Base-by-base conservation (phyloP, 2,797 vertebrate species). In the Microctenopoma steveboyesi region DNA sequence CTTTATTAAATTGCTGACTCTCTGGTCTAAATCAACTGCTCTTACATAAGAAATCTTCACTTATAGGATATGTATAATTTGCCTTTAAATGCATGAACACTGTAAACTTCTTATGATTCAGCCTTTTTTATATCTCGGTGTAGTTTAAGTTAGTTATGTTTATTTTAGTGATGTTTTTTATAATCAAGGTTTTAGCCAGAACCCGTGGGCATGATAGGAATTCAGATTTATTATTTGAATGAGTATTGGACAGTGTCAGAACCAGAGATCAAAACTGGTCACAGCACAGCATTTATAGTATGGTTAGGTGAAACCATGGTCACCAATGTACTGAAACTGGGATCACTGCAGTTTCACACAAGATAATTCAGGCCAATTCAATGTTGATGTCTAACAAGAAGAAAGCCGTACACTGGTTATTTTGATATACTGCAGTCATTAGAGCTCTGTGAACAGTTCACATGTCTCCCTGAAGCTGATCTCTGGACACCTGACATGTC, bases 71-170 rank as follows among this genome's bases (percentile, higher is more conserved):
- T 35, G 7, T 33, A 33, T 5, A 9, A 35, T 35, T 35, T 35
- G 33, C 33, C 33, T 9, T 35, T 35, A 35, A 35, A 35, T 35
- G 7, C 7, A 35, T 35, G 7, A 35, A 35, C 7, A 35, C 33
- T 35, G 33, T 35, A 35, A 8, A 35, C 33, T 35, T 25, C 2
- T 53, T 35, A n/a, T 10, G 30, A n/a, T 11, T 43, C 39, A 16
- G 15, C 7, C 13, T 8, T 15, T 16, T n/a, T 43, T 62, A 54
- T 33, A 40, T 40, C n/a, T 13, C 43, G 40, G n/a, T 22, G 12
- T 61, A 30, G 35, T 67, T 16, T 45, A 56, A 62, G 13, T 7
- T 65, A 47, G 15, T 9, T 18, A 11, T 8, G 11, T 15, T 72
- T 35, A 8, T 39, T 14, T 15, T 3, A 50, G 7, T 25, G 3